phyloP scores from a whole-genome alignment of 2,113 vertebrate genomes.

The Eublepharis macularius region DNA sequence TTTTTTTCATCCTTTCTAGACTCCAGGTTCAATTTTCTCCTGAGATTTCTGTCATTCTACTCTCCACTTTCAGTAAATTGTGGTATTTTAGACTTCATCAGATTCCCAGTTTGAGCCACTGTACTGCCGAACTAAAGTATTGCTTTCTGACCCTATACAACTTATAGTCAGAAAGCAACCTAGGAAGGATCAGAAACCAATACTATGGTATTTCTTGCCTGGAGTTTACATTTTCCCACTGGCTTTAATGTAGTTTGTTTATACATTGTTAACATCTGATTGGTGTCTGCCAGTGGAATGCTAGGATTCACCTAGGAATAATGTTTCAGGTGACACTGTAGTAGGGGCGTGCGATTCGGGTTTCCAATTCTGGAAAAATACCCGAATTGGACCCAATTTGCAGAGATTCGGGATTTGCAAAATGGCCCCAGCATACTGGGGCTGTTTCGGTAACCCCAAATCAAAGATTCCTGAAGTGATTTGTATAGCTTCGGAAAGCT shows the following conservation, averaged over 20 bases:
- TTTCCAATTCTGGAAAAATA: no score
- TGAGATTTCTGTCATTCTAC: background rate
- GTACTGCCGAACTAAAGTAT: background rate
- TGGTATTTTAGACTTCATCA: background rate
- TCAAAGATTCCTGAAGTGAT: no score
- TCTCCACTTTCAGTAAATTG: no score
- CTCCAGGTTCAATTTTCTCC: background rate
- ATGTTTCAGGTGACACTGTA: background rate
- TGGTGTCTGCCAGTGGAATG: background rate
- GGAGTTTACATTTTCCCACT: background rate
- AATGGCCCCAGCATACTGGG: no score
- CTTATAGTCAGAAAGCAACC: no score
- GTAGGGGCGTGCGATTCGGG: no score
- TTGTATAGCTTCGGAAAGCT: no score
- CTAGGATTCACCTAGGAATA: background rate
- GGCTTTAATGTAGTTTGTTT: background rate
- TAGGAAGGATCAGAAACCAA: no score
- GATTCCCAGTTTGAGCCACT: background rate
- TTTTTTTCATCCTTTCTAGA: background rate
- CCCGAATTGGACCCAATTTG: no score
- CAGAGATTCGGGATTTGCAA: no score
- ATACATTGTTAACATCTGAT: background rate
- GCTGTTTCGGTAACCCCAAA: no score
- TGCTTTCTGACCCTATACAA: no score
- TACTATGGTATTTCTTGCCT: background rate